A percentile compares a stretch with the other conserved stretches of the same genome.
These are phyloP conservation scores for Heliconius eleuchia DNA, from an alignment of 1,140 invertebrate species.

Conservation along the genomic window DNA sequence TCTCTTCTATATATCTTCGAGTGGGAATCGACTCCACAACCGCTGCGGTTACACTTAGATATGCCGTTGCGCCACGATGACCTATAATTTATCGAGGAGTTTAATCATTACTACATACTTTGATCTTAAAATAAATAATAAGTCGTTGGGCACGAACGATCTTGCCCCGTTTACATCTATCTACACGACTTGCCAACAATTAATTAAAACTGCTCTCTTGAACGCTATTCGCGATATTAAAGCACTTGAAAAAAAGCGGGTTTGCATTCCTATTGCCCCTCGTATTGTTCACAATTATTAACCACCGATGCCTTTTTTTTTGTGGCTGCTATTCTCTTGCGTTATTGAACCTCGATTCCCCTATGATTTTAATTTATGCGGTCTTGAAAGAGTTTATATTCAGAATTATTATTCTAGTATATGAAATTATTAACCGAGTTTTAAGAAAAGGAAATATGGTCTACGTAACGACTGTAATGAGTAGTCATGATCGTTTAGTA, in stretches of 20 bases:
- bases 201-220: slow-evolving; percentile 13
- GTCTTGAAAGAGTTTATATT: background rate
- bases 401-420: too few species aligned
- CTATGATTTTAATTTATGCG: background rate
- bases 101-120: background rate
- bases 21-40: too few species aligned
- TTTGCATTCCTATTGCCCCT: slow-evolving; percentile 1
- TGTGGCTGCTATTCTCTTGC: background rate
- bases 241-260: slow-evolving; percentile 17
- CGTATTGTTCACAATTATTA: slow-evolving; percentile 13
- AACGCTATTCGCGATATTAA: slow-evolving; percentile 14
- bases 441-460: too few species aligned
- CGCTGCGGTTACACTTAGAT: too few species aligned
- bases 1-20: too few species aligned
- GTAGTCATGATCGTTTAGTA: too few species aligned
- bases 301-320: slow-evolving; percentile 9
- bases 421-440: too few species aligned
- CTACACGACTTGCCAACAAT: background rate
- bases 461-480: too few species aligned
- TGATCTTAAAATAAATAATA: background rate
- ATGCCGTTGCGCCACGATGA: too few species aligned
- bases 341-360: background rate
- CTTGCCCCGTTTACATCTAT: background rate
- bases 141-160: background rate
- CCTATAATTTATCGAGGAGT: too few species aligned